Conservation (phyloP, 2,797 vertebrate genomes). For the Liparis tanakae region DNA sequence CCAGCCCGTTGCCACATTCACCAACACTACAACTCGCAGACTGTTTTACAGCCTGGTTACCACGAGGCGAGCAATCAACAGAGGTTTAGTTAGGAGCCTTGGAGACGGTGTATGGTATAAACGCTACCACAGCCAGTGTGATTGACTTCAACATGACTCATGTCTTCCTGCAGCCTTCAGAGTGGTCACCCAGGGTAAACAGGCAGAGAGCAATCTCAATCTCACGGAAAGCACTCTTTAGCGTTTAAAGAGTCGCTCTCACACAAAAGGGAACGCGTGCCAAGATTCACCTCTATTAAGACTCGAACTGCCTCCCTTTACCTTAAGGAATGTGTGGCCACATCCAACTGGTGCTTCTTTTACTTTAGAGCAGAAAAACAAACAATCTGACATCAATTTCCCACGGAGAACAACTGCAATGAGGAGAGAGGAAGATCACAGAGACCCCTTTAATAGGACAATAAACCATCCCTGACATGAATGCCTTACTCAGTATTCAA, state of each 20-base stretch:
- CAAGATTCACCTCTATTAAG: slow-evolving; percentile 47
- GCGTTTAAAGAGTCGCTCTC: slow-evolving; percentile 35
- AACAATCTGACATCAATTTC: slow-evolving; percentile 18
- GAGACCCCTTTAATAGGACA: slow-evolving; percentile 9
- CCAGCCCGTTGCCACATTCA: slow-evolving; percentile 33
- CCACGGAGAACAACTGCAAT: slow-evolving; percentile 21
- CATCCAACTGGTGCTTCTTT: slow-evolving; percentile 45
- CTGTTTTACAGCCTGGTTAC: slow-evolving; percentile 29
- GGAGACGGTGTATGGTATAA: slow-evolving; percentile 50
- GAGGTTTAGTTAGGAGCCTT: slow-evolving; percentile 42
- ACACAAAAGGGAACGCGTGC: slow-evolving; percentile 45
- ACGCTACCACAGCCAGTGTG: slow-evolving; percentile 49
- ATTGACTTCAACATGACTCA: slow-evolving; percentile 67
- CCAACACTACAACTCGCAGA: slow-evolving; percentile 50
- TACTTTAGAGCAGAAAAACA: slow-evolving; percentile 29
- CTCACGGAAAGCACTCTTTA: slow-evolving; percentile 23
- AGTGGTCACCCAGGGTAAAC: slow-evolving; percentile 57
- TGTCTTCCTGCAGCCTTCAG: slow-evolving; percentile 61
- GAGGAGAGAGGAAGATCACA: slow-evolving; percentile 16
- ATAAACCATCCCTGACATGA: slow-evolving; percentile 30
- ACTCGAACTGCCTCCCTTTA: slow-evolving; percentile 30
- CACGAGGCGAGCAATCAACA: slow-evolving; percentile 18
- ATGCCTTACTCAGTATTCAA: slow-evolving; percentile 23
- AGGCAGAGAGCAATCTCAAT: slow-evolving; percentile 27
- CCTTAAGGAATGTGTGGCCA: slow-evolving; percentile 59